Evolutionary conservation across 64 coral and sea anemone genomes (phyloP).

Genomic region (Stichodactyla mertensii): DNA sequence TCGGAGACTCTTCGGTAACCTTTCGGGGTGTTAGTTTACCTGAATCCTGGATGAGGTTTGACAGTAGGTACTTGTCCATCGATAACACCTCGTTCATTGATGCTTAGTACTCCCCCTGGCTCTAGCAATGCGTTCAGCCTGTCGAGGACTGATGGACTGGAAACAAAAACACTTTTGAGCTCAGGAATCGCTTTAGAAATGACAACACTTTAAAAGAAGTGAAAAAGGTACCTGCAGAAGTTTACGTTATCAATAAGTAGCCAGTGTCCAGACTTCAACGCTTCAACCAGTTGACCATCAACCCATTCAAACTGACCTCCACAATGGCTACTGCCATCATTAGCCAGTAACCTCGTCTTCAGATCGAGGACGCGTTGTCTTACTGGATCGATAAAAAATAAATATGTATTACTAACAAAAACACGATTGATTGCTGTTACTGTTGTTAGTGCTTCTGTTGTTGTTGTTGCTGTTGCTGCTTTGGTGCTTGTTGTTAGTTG

Average conservation of each 20-base stretch:
- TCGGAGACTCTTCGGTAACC: background rate
- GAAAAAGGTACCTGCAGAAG: slow-evolving; percentile 69
- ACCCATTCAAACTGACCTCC: slow-evolving; percentile 97
- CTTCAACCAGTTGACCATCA: slow-evolving; percentile 88
- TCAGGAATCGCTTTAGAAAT: background rate
- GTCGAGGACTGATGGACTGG: slow-evolving; percentile 89
- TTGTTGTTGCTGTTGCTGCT: too few relatives aligned
- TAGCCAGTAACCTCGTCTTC: slow-evolving; percentile 32
- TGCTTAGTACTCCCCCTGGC: slow-evolving; percentile 65
- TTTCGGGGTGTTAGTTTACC: slow-evolving; percentile 16
- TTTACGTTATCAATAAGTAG: slow-evolving; percentile 98
- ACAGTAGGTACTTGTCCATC: slow-evolving; percentile 80
- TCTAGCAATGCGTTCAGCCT: slow-evolving; percentile 91
- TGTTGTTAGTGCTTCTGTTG: too few relatives aligned
- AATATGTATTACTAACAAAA: background rate
- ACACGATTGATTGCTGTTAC: too few relatives aligned
- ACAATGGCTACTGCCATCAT: slow-evolving; percentile 70
- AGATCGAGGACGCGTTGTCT: background rate
- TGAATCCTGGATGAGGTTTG: slow-evolving; percentile 84
- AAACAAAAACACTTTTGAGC: background rate
- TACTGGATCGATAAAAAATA: background rate
- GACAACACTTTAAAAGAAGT: background rate
- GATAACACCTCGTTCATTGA: slow-evolving; percentile 88
- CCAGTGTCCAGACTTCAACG: slow-evolving; percentile 79
- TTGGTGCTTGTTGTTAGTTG: too few relatives aligned